These are phyloP conservation scores for Pollenia labialis DNA, from an alignment of 2,888 invertebrate genomes.

Conservation along the genomic window DNA sequence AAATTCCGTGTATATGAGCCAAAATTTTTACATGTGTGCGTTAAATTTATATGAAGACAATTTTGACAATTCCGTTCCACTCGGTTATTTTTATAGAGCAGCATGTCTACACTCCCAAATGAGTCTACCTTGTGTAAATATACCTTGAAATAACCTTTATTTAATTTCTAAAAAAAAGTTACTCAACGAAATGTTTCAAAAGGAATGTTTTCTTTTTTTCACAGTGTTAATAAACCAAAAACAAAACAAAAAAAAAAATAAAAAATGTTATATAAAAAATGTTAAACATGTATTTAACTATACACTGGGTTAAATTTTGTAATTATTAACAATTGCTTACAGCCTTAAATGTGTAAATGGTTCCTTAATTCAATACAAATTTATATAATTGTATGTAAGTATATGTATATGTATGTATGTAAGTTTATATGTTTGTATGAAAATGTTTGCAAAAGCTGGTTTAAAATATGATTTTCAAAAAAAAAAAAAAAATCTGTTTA, in stretches of 20 bases:
- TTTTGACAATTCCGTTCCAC: too few relatives aligned
- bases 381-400: neutral
- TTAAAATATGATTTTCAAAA: constrained; percentile 22
- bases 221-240: neutral
- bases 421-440: constrained; percentile 20
- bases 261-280: neutral
- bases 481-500: neutral
- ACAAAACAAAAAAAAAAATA: neutral
- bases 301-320: constrained; percentile 37
- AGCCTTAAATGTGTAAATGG: constrained; percentile 36
- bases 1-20: too few relatives aligned
- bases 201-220: constrained; percentile 31
- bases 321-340: constrained; percentile 42
- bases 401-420: neutral
- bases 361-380: constrained; percentile 24
- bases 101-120: too few relatives aligned
- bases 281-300: constrained; percentile 11
- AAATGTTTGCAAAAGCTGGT: constrained; percentile 16
- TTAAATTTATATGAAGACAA: too few relatives aligned
- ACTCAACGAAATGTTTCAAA: constrained; percentile 4
- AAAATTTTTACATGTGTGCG: too few relatives aligned
- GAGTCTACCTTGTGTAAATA: too few relatives aligned
- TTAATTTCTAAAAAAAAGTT: too few relatives aligned
- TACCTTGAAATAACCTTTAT: too few relatives aligned
- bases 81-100: too few relatives aligned